Conservation (phyloP, 2,113 vertebrate species). For the Thamnophis sirtalis region DNA sequence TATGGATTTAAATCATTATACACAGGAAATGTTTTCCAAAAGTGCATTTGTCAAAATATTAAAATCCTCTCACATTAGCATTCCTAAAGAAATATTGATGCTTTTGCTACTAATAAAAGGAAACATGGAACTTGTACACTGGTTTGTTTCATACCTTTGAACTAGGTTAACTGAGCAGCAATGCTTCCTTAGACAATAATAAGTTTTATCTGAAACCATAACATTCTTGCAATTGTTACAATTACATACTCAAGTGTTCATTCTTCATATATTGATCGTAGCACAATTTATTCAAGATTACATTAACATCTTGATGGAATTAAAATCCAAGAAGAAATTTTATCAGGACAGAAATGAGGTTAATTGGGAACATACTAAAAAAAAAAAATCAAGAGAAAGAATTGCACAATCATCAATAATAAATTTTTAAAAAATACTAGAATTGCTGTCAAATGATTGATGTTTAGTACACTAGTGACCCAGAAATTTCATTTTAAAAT, state of each 20-base stretch:
- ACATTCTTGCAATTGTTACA: not conserved
- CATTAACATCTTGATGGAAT: not conserved
- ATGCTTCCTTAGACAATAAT: not conserved
- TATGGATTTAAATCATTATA: not conserved
- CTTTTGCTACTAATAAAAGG: not conserved
- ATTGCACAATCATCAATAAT: not conserved
- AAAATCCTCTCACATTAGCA: not conserved
- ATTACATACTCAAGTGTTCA: not conserved
- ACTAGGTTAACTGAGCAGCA: not conserved
- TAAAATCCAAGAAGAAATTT: not conserved
- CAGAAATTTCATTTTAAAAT: not conserved
- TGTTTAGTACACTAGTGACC: not conserved
- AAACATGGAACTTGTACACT: not conserved
- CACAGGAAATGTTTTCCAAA: not conserved
- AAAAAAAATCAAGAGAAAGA: not conserved
- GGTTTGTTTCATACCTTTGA: not conserved
- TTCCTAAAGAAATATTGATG: not conserved
- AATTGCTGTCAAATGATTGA: not conserved
- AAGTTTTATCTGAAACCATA: not conserved
- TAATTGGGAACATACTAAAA: not conserved
- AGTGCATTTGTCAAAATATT: not conserved
- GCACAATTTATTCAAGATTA: not conserved
- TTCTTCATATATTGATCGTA: not conserved
- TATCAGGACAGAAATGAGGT: not conserved
- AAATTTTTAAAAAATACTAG: not conserved